Evolutionary conservation across 2,888 invertebrate genomes (phyloP).

Genomic region (Heliconius charithonia): DNA sequence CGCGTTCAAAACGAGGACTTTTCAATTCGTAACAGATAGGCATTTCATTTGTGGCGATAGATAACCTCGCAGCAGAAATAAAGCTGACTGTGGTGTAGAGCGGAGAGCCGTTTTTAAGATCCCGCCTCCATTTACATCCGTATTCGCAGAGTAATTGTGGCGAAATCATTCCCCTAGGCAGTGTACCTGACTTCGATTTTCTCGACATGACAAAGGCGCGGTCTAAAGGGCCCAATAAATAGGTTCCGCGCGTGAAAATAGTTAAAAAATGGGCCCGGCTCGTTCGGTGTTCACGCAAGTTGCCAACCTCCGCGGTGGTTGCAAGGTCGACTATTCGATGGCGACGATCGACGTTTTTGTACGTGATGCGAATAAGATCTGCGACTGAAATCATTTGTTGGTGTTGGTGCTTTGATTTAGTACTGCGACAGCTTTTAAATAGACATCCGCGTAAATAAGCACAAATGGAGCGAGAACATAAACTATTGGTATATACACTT

Average conservation of each 20-base stretch:
- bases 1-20: constrained; percentile 67
- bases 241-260: constrained; percentile 74
- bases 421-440: constrained; percentile 37
- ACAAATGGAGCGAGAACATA: background rate
- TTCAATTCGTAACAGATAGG: constrained; percentile 74
- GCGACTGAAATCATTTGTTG: constrained; percentile 58
- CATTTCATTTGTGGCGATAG: constrained; percentile 79
- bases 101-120: constrained; percentile 74
- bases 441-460: constrained; percentile 33
- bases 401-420: constrained; percentile 52
- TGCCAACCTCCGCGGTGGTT: constrained; percentile 53
- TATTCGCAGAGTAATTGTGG: constrained; percentile 79
- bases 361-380: constrained; percentile 63
- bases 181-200: constrained; percentile 80
- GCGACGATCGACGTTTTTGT: constrained; percentile 51
- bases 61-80: constrained; percentile 79
- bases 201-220: constrained; percentile 82
- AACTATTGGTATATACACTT: background rate
- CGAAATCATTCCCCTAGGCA: constrained; percentile 67
- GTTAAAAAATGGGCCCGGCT: constrained; percentile 70
- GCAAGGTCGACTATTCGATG: constrained; percentile 58
- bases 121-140: constrained; percentile 79
- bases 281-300: constrained; percentile 58
- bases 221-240: constrained; percentile 80
- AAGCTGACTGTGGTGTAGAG: constrained; percentile 63